phyloP scores from a whole-genome alignment of 2,113 vertebrate species.

The Corythaixoides concolor region DNA sequence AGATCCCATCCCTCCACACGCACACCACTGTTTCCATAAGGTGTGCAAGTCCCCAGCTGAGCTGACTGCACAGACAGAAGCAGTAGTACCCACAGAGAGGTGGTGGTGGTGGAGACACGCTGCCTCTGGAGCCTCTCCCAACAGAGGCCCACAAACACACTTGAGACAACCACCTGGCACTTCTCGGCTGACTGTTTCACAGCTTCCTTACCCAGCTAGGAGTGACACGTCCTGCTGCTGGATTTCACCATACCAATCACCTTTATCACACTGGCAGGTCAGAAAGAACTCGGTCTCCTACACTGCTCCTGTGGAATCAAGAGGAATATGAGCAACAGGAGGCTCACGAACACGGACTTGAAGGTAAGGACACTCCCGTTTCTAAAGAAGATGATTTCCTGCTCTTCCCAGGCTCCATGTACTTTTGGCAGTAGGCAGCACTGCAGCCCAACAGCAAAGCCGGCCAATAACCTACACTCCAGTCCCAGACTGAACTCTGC shows the following conservation, averaged over 20 bases:
- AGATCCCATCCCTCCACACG: neutral
- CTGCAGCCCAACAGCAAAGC: neutral
- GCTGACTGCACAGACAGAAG: accelerated
- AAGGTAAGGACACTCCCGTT: neutral
- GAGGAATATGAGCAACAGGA: neutral
- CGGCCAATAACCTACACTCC: neutral
- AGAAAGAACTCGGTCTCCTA: neutral
- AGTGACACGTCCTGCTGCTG: neutral
- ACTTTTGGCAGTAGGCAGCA: neutral
- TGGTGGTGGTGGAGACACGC: neutral
- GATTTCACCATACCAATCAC: neutral
- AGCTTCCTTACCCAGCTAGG: neutral
- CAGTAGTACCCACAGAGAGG: neutral
- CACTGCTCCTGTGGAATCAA: neutral
- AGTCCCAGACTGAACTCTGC: neutral
- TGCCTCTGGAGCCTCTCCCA: neutral
- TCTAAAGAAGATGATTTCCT: neutral
- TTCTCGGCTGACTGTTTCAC: neutral
- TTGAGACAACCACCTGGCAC: neutral
- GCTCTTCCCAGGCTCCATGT: neutral
- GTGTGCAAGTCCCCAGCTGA: neutral
- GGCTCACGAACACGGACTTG: neutral
- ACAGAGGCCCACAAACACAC: neutral
- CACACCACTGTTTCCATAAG: neutral
- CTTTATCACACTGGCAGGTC: neutral